Evolutionary conservation across 2,888 invertebrate species (phyloP), one percentile per base, ranked within the genome.

Genomic region (Drosophila setosimentum): DNA sequence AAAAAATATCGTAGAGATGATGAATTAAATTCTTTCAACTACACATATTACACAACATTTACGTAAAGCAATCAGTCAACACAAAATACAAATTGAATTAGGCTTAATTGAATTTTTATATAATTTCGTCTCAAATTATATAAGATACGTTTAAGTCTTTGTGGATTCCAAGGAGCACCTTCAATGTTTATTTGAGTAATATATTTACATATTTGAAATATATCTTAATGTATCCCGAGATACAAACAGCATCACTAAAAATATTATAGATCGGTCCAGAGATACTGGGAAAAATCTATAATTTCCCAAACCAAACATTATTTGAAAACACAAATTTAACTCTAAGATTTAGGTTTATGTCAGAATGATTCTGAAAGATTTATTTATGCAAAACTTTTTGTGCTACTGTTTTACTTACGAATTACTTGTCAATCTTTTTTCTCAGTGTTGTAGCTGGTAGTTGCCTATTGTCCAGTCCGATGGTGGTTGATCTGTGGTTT

Each of bases 381-480:
- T 13, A 45, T 1, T 21, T 0, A 45, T 13, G 21, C 6, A 11
- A 21, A 4, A 18, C 7, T 37, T 37, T 6, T 7, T 18, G 2
- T 30, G 7, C 53, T 16, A 5, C 5, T 53, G 3, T 0, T 40
- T 40, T 10, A 40, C 5, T 49, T 5, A 18, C 10, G 10, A 49
- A 10, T 10, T 6, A 6, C 5, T 35, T 11, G 1, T 0, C 16
- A 1, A 0, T 33, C 1, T 18, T 37, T 45, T 45, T 3, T 32
- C 32, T 45, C 49, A 60, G 60, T 60, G 71, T 65, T 62, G 61
- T 53, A 37, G 32, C 48, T 69, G 49, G 74, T 70, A 32, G 68
- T 61, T 79, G 72, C 63, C 87, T 74, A 87, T 87, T 87, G 89
- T 87, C 87, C 87, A 81, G 67, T 75, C 62, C 69, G 67, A 63